Evolutionary conservation across 2,113 vertebrate genomes (phyloP).

Genomic region (Neogobius melanostomus): DNA sequence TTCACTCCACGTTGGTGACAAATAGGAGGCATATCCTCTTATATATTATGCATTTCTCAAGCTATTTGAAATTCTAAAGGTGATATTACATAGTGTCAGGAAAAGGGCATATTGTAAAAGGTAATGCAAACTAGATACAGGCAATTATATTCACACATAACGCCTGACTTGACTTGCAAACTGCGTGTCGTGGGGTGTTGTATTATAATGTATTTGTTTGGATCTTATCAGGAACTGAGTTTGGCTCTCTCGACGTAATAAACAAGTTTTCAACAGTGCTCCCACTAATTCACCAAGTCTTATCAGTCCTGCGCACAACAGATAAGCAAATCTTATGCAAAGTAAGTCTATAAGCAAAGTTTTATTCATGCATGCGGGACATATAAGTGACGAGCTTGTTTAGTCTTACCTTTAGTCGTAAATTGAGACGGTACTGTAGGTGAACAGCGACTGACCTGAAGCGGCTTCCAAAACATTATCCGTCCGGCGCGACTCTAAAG

Average conservation of each 20-base stretch:
- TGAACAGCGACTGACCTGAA: no score
- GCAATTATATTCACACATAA: background rate
- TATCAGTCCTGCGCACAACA: background rate
- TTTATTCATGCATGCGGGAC: background rate
- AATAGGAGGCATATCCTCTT: no score
- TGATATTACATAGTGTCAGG: no score
- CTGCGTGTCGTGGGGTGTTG: background rate
- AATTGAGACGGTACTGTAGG: no score
- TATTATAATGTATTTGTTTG: background rate
- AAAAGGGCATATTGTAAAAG: background rate
- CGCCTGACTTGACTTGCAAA: background rate
- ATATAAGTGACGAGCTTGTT: background rate
- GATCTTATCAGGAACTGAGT: background rate
- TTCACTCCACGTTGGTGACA: no score
- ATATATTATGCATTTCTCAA: no score
- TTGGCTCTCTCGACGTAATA: background rate
- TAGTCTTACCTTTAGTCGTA: background rate
- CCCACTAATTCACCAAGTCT: background rate
- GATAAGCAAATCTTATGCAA: background rate
- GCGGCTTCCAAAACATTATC: background rate
- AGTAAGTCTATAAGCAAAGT: background rate
- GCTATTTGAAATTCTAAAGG: no score
- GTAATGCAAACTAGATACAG: background rate
- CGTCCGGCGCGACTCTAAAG: background rate
- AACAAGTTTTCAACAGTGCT: constrained; percentile 1